Evolutionary conservation across 2,113 vertebrate genomes (phyloP), one percentile per base, ranked within the genome.

Genomic region (Accipiter cooperii): DNA sequence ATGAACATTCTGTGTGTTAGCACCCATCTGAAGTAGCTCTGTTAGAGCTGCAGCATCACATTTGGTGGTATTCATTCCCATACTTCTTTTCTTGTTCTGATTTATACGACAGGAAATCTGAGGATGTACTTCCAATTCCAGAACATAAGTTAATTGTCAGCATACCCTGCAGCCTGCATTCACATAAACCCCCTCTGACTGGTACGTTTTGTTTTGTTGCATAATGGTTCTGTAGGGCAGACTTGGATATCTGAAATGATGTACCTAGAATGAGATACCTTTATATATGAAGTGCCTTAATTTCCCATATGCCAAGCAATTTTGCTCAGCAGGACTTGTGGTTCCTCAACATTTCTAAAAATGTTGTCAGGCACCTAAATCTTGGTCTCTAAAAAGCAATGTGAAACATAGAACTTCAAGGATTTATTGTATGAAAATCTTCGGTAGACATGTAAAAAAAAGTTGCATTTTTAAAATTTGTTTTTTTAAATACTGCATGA

Each of bases 181-280:
- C 99, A 64, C 99, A 99, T 82, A 99, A 99, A 75, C 99, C 99
- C 8, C 98, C 98, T 21, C 98, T 99, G 28, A 94, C 98, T 96
- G 99, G 99, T 99, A 98, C 0, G 98, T 98, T 93, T 61, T 46
- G 29, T 7, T 75, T 68, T 71, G n/a, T 61, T 71, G 20, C 9
- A 4, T 57, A 26, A 31, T 40, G 10, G 90, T 92, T 91, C 47
- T 90, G 24, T 68, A 40, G 29, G 2, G 0, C 29, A 25, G 9
- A 36, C 61, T 77, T 70, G 68, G 36, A 16, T 31, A 2, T 69
- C 24, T 68, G 9, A 61, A 66, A 36, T 17, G 13, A 40, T 52
- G 51, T 49, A 47, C 33, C 26, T 73, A 36, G 26, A 29, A n/a
- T 36, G 26, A 74, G 57, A 13, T 38, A 15, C 5, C 12, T n/a